A percentile compares a stretch with the other conserved stretches of the same genome.
These are phyloP conservation scores for Galbula dea DNA, from an alignment of 2,113 vertebrate genomes.

Conservation along the genomic window DNA sequence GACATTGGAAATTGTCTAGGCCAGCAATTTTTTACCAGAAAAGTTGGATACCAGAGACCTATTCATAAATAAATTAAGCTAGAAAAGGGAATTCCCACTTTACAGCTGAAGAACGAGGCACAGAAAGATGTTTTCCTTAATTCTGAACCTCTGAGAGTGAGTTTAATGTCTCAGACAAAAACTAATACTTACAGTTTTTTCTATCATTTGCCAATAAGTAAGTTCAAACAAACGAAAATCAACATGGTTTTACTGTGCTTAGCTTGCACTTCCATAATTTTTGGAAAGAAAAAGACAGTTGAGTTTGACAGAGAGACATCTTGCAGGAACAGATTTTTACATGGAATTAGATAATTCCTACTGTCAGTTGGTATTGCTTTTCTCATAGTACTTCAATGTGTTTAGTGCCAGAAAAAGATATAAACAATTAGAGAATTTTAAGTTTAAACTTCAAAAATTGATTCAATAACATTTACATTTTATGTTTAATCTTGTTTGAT, in stretches of 20 bases:
- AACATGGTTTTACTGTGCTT: background rate
- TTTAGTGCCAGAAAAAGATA: background rate
- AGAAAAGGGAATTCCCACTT: background rate
- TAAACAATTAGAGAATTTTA: background rate
- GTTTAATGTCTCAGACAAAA: background rate
- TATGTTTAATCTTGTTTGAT: background rate
- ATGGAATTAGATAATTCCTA: background rate
- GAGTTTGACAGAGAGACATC: background rate
- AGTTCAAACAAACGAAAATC: background rate
- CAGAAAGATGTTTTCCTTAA: background rate
- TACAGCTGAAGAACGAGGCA: background rate
- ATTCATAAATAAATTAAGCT: background rate
- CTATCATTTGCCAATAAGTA: background rate
- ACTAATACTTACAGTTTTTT: background rate
- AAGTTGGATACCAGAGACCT: background rate
- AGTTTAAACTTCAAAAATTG: background rate
- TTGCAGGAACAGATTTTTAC: slow-evolving; percentile 15
- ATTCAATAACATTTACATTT: background rate
- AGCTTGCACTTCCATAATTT: background rate
- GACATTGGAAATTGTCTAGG: background rate
- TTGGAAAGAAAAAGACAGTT: background rate
- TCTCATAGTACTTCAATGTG: background rate
- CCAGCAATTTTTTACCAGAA: background rate
- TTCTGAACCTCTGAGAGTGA: background rate
- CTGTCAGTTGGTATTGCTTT: background rate